phyloP scores from a whole-genome alignment of 2,113 vertebrate species.

The Nipponia nippon region DNA sequence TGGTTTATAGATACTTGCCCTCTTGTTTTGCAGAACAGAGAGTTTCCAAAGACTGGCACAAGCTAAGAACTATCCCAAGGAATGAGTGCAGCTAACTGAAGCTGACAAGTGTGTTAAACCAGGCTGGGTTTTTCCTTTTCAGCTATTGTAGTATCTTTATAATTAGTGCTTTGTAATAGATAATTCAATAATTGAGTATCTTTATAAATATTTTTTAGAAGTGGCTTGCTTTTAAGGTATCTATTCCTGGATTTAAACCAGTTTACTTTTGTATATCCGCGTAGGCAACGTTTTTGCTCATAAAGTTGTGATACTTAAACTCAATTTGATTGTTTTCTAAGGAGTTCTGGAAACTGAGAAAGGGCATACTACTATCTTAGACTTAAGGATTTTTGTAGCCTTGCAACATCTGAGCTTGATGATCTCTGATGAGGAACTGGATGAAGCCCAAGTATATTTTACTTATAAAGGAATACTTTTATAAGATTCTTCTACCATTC shows the following conservation, averaged over 20 bases:
- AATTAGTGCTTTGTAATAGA: neutral
- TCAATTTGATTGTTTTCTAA: neutral
- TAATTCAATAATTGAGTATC: neutral
- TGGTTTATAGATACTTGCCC: neutral
- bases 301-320: neutral
- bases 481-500: neutral
- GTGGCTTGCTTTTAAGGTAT: neutral
- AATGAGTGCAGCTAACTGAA: neutral
- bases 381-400: neutral
- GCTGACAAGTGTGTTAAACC: neutral
- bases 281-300: neutral
- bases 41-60: neutral
- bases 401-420: neutral
- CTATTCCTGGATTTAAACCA: neutral
- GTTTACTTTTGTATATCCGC: neutral
- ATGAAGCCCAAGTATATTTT: neutral
- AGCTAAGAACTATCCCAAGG: neutral
- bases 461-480: neutral
- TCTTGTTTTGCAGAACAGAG: neutral
- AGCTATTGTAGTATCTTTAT: neutral
- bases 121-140: neutral
- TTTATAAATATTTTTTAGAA: neutral
- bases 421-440: neutral
- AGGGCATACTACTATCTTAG: rapidly evolving
- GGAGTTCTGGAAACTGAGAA: neutral